Conservation (phyloP, 2,113 vertebrate genomes). For the western clawed frog (Xenopus tropicalis) region UCB_Xtro_10.0 CM004443.2:26864501-26865000, state of each 20-base stretch:
- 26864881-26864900: conserved; percentile 11
- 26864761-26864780: conserved; percentile 44
- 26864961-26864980: conserved; percentile 13
- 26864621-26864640: conserved; percentile 4
- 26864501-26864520: no score
- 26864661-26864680: conserved; percentile 45
- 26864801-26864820: conserved; percentile 46
- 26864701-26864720: conserved; percentile 54
- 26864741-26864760: background rate
- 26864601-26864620: conserved; percentile 27
- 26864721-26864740: conserved; percentile 47
- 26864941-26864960: conserved; percentile 16
- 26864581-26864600: conserved; percentile 10
- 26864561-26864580: conserved; percentile 10
- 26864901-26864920: conserved; percentile 18
- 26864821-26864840: conserved; percentile 30
- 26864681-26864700: conserved; percentile 47
- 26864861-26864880: conserved; percentile 28
- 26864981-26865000: conserved; percentile 27
- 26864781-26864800: conserved; percentile 46
- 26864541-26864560: conserved; percentile 4
- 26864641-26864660: conserved; percentile 41
- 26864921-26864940: conserved; percentile 25
- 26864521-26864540: background rate
- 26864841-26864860: conserved; percentile 26